phyloP scores from a whole-genome alignment of 2,797 vertebrate species.

The Rhabdophis nuchalis region DNA sequence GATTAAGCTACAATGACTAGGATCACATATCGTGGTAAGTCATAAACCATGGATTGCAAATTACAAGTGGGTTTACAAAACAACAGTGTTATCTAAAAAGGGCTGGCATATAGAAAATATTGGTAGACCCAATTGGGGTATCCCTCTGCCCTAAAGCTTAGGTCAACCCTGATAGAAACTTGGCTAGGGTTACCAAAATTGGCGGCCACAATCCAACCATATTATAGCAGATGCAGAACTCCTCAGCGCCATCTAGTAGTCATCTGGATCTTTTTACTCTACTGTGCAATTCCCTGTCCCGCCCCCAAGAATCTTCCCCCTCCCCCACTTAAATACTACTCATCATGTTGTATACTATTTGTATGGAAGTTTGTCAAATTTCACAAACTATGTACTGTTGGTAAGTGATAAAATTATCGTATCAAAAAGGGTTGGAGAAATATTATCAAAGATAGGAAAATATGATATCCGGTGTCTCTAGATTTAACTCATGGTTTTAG shows the following conservation, averaged over 20 bases:
- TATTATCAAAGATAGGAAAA: neutral
- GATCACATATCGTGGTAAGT: neutral
- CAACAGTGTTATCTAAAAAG: neutral
- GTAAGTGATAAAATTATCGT: neutral
- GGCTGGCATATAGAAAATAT: neutral
- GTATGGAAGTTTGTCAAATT: neutral
- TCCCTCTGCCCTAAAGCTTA: neutral
- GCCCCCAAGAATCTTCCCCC: neutral
- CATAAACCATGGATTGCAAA: neutral
- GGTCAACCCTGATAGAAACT: neutral
- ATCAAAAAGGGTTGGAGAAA: neutral
- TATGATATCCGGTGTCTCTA: neutral
- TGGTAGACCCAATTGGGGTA: neutral
- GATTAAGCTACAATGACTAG: neutral
- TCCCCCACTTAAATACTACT: neutral
- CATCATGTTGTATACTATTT: neutral
- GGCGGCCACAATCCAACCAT: neutral
- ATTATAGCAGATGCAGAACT: neutral
- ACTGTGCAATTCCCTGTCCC: accelerated
- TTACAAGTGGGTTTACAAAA: neutral
- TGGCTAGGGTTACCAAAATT: neutral
- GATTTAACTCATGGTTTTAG: neutral
- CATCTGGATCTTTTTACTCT: neutral
- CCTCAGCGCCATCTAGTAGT: neutral
- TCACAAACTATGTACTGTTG: neutral